Conservation (phyloP, 2,888 invertebrate genomes). For the Geophilus truncorum region DNA sequence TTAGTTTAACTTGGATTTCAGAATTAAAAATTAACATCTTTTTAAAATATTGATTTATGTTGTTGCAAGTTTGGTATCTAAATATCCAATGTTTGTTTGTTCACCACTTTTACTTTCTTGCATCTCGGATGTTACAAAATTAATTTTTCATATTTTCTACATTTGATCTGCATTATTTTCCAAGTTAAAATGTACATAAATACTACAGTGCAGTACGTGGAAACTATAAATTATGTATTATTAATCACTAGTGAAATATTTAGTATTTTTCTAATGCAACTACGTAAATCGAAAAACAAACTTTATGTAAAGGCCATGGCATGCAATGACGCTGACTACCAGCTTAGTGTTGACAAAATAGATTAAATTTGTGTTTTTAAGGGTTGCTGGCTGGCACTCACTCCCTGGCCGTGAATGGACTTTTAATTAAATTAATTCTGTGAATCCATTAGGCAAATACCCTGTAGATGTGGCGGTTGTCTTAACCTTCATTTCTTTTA, state of each 20-base stretch:
- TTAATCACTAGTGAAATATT: no score
- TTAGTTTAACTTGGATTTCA: no score
- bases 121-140: no score
- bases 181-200: no score
- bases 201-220: background rate
- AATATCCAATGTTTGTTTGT: no score
- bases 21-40: no score
- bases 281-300: background rate
- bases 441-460: conserved; percentile 25
- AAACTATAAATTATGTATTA: background rate
- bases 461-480: background rate
- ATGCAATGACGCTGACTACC: background rate
- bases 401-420: conserved; percentile 14
- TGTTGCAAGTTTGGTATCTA: no score
- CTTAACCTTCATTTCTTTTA: conserved; percentile 8
- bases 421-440: conserved; percentile 23
- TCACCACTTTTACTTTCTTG: no score
- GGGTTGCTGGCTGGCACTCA: background rate
- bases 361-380: conserved; percentile 9
- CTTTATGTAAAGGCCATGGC: background rate
- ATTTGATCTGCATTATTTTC: background rate
- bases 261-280: background rate
- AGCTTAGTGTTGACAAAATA: background rate
- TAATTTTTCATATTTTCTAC: background rate
- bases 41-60: no score